Base-by-base conservation (phyloP, 2,888 invertebrate genomes). In the Eretmocerus hayati region DNA sequence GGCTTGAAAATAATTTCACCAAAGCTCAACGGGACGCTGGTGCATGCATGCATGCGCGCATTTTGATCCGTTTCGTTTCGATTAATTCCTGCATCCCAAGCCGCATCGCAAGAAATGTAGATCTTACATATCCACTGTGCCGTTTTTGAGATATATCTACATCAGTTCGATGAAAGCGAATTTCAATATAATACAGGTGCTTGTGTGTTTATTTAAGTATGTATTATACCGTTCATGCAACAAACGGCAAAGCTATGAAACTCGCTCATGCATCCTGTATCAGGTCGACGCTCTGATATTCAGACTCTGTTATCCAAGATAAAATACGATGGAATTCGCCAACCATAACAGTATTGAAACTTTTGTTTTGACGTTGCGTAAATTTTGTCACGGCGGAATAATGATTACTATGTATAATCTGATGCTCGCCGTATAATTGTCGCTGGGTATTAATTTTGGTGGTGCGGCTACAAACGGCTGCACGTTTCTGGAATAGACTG, bases 121-220 rank as follows among this genome's bases (percentile, higher is more conserved):
- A n/a, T n/a, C n/a, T n/a, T n/a, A n/a, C n/a, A n/a, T n/a, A n/a
- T n/a, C n/a, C n/a, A n/a, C n/a, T n/a, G n/a, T n/a, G n/a, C n/a
- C n/a, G n/a, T n/a, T n/a, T 11, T 38, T 3, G 32, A 19, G 15
- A 40, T 20, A 39, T 9, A 37, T 20, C 23, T 41, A 40, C 40
- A 48, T 51, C 44, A 46, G 36, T 32, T 18, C 41, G 42, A 48
- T 39, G 46, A 52, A 52, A 52, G 48, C 37, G 52, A 52, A 48
- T 48, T 48, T 48, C 42, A 32, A 16, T 21, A 5, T 15, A 2
- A 16, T 16, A 8, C 18, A 9, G 11, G 15, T 1, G 13, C 16
- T 22, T 22, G 19, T 18, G 31, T 30, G 23, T 31, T 18, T 26
- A 11, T 26, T 6, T 26, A 11, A 26, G 26, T 26, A 11, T 26